phyloP scores from a whole-genome alignment of 2,113 vertebrate genomes.

The Mixornis gularis region DNA sequence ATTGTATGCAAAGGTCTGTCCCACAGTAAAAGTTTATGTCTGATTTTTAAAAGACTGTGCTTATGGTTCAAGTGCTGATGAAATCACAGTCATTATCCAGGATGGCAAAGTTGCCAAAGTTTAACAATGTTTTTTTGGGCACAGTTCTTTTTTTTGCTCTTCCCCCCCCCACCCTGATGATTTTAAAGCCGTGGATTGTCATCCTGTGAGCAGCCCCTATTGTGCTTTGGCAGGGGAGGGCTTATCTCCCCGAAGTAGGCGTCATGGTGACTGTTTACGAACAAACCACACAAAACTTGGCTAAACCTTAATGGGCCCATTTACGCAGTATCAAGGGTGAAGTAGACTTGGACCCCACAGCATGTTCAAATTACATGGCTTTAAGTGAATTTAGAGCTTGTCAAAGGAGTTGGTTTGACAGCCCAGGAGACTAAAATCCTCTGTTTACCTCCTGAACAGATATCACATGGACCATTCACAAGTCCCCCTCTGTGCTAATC shows the following conservation, averaged over 20 bases:
- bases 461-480: conserved; percentile 51
- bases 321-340: conserved; percentile 46
- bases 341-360: conserved; percentile 54
- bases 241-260: conserved; percentile 15
- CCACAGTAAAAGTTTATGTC: background rate
- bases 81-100: background rate
- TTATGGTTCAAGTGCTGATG: background rate
- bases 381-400: conserved; percentile 55
- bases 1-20: background rate
- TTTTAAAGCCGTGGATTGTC: background rate
- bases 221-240: conserved; percentile 15
- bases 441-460: conserved; percentile 57
- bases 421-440: conserved; percentile 55
- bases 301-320: conserved; percentile 54
- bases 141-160: background rate
- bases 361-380: conserved; percentile 56
- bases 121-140: background rate
- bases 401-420: conserved; percentile 55
- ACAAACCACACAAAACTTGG: conserved; percentile 48
- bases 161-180: fast-evolving
- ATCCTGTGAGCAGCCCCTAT: background rate
- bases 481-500: conserved; percentile 50
- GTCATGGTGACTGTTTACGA: background rate
- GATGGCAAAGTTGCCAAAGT: background rate
- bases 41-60: background rate